These are phyloP conservation scores for Colletes collaris DNA, from an alignment of 2,888 invertebrate genomes.

Conservation along the genomic window DNA sequence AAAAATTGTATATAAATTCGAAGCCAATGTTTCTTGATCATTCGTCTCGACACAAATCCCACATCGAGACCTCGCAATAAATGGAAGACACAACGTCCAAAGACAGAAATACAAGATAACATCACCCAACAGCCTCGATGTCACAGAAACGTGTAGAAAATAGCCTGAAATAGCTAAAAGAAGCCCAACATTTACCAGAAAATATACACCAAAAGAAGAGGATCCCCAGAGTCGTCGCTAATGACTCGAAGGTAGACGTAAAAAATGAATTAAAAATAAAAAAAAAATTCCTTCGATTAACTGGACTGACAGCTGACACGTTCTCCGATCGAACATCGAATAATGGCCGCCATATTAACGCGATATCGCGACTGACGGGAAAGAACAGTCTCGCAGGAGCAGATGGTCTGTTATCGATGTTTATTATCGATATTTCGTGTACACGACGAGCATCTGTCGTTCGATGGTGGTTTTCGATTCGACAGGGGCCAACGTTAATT, in stretches of 20 bases:
- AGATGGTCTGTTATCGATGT: neutral
- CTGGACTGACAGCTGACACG: neutral
- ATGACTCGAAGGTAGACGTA: too few relatives aligned
- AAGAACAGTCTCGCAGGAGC: neutral
- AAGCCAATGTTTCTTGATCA: too few relatives aligned
- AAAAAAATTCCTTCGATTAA: conserved; percentile 5
- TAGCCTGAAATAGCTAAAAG: too few relatives aligned
- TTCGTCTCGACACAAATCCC: too few relatives aligned
- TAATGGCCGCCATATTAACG: conserved; percentile 8
- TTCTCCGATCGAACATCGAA: conserved; percentile 1
- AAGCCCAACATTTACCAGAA: too few relatives aligned
- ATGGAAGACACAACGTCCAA: too few relatives aligned
- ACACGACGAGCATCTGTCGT: neutral
- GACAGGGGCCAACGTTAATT: neutral
- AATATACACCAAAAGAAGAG: too few relatives aligned
- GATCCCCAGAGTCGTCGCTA: too few relatives aligned
- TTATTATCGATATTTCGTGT: conserved; percentile 4
- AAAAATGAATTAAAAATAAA: neutral
- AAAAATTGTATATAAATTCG: neutral
- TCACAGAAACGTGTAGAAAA: too few relatives aligned
- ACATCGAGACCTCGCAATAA: too few relatives aligned
- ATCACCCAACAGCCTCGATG: too few relatives aligned
- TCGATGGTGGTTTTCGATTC: neutral
- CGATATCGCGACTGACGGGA: conserved; percentile 4
- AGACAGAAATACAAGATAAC: too few relatives aligned